Evolutionary conservation across 2,888 invertebrate genomes (phyloP).

Genomic region (Scaptomyza polygonia): DNA sequence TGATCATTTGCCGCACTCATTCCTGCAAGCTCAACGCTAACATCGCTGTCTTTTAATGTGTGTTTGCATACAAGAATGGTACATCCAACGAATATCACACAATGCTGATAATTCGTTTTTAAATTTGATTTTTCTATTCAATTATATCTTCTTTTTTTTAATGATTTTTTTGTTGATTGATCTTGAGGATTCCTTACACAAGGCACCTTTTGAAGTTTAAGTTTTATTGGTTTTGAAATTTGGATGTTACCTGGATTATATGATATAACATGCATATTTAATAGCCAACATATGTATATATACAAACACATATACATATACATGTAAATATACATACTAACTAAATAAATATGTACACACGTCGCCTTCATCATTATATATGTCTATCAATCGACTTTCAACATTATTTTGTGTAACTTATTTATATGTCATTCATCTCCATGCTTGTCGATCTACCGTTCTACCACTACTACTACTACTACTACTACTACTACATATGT

Average conservation of each 20-base stretch:
- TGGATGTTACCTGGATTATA: constrained; percentile 11
- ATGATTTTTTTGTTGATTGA: not conserved
- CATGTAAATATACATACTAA: constrained; percentile 15
- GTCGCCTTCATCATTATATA: constrained; percentile 4
- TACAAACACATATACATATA: constrained; percentile 18
- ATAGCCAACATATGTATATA: constrained; percentile 29
- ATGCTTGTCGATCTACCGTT: constrained; percentile 33
- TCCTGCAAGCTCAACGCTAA: constrained; percentile 15
- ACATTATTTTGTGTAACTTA: constrained; percentile 36
- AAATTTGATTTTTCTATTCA: not conserved
- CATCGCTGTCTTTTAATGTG: constrained; percentile 19
- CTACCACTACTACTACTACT: too few relatives aligned
- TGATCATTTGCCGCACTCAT: constrained; percentile 11
- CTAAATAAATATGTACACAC: constrained; percentile 21
- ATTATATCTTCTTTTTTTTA: not conserved
- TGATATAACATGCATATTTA: constrained; percentile 18
- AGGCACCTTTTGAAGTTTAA: not conserved
- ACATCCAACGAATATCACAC: constrained; percentile 10
- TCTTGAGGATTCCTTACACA: too few relatives aligned
- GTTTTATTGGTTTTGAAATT: not conserved
- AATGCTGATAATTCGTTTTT: not conserved
- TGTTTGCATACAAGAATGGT: constrained; percentile 30
- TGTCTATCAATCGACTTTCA: constrained; percentile 30
- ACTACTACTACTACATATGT: too few relatives aligned
- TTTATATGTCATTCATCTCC: constrained; percentile 40